A percentile compares a stretch with the other conserved stretches of the same genome.
Evolutionary conservation across 2,797 vertebrate species (phyloP).

Genomic region (Cirrhinus mrigala): DNA sequence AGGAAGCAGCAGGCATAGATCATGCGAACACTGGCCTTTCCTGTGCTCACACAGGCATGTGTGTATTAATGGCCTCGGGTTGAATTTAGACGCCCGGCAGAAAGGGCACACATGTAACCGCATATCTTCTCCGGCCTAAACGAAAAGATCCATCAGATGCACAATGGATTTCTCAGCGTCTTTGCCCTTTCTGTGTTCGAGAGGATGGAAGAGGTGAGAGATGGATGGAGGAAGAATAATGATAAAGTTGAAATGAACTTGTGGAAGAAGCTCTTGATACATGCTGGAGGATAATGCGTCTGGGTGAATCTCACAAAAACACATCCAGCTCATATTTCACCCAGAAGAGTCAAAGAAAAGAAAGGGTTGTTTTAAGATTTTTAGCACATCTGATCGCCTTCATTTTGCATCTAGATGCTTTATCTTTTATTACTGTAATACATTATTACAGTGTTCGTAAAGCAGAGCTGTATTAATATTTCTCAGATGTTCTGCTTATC

Average conservation of each 20-base stretch:
- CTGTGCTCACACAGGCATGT: slow-evolving; percentile 25
- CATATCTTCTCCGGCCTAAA: slow-evolving; percentile 8
- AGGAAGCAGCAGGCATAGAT: slow-evolving; percentile 33
- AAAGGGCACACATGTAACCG: slow-evolving; percentile 33
- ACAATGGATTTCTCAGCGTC: slow-evolving; percentile 39
- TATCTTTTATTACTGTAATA: background rate
- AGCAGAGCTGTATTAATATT: no score
- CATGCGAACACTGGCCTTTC: slow-evolving; percentile 20
- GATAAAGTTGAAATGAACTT: slow-evolving; percentile 24
- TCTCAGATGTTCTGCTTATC: no score
- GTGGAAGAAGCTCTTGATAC: background rate
- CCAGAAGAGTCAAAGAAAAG: no score
- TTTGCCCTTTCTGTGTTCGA: slow-evolving; percentile 39
- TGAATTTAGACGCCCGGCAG: slow-evolving; percentile 7
- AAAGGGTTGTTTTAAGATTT: background rate
- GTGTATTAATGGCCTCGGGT: slow-evolving; percentile 21
- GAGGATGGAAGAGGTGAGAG: slow-evolving; percentile 15
- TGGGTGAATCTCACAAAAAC: background rate
- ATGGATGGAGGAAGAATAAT: slow-evolving; percentile 32
- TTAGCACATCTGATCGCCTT: background rate
- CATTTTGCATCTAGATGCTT: no score
- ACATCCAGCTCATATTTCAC: background rate
- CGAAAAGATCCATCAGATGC: slow-evolving; percentile 41
- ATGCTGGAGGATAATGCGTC: background rate
- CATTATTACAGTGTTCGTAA: no score